Base-by-base conservation (phyloP, 2,888 invertebrate species). In the Anthrax anthrax region DNA sequence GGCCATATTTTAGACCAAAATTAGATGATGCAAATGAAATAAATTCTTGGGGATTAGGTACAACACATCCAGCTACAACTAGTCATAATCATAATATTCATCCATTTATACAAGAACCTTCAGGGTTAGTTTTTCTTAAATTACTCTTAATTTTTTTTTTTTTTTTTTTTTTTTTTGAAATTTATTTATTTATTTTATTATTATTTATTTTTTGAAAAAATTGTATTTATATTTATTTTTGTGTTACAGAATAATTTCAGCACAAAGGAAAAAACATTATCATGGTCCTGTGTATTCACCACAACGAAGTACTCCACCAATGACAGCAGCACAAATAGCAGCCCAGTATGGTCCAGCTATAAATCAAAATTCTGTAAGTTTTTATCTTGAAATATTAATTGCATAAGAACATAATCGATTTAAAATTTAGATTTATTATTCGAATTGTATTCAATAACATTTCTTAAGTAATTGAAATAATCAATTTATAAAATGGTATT, bases 11-110 rank as follows among this genome's bases (percentile, higher is more conserved):
- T 62, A 74, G 65, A 50, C 67, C 69, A 36, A 54, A 55, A 48
- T 56, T 62, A 40, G 74, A 76, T 46, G 77, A 77, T 52, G 72
- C 70, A 27, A 76, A 76, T 51, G 79, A 78, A 52, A 72, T 80
- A 54, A 73, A 76, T 53, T 60, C 75, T 32, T 80, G 80, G 78
- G 79, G 79, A 39, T 69, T 80, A 44, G 76, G 72, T 12, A 62
- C 74, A 37, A 68, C 73, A 44, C 54, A 42, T 47, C 58, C 61
- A 46, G 47, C 51, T 49, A 54, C 57, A 52, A 57, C 67, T 63
- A 64, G 64, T 64, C 64, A 65, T 54, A 64, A 56, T 53, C 58
- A 58, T 55, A 64, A 62, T 51, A 18, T 49, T 29, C 52, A 55
- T 57, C 65, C 66, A 51, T 65, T 64, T 50, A 52, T 57, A 52